These are phyloP conservation scores for Petrocephalus zakoni DNA, from an alignment of 2,113 vertebrate genomes.

Conservation along the genomic window DNA sequence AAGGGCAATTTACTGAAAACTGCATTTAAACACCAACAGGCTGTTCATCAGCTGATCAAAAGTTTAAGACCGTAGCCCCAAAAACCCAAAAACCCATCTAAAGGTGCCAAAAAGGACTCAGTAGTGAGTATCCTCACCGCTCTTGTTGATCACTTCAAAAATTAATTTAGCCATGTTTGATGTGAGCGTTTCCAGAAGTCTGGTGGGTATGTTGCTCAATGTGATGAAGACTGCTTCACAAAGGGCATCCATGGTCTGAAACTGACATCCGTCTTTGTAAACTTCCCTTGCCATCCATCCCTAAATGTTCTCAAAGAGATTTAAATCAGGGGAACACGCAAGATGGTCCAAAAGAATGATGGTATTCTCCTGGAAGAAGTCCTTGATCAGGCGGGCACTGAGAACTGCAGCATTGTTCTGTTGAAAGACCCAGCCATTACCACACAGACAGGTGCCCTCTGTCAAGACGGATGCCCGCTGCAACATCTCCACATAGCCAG, in stretches of 20 bases:
- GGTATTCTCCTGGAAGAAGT: not conserved
- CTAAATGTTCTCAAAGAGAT: not conserved
- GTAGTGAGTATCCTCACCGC: not conserved
- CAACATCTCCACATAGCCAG: not conserved
- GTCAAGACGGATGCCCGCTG: not conserved
- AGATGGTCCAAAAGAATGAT: not conserved
- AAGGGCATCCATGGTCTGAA: not conserved
- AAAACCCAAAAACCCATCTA: not conserved
- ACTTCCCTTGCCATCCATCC: constrained; percentile 11
- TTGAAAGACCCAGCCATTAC: not conserved
- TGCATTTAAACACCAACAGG: too few species aligned
- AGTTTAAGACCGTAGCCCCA: not conserved
- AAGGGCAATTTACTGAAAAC: too few species aligned
- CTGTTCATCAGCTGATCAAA: too few species aligned
- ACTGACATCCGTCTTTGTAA: not conserved
- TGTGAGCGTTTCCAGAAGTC: not conserved
- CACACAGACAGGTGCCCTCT: not conserved
- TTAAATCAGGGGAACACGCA: not conserved
- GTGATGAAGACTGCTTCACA: not conserved
- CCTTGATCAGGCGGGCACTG: not conserved
- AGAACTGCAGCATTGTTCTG: not conserved
- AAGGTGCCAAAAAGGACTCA: not conserved
- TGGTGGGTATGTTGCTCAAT: not conserved
- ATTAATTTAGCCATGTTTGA: not conserved
- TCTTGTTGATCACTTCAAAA: not conserved